Evolutionary conservation across 2,797 vertebrate genomes (phyloP).

Genomic region (Linurgus olivaceus): DNA sequence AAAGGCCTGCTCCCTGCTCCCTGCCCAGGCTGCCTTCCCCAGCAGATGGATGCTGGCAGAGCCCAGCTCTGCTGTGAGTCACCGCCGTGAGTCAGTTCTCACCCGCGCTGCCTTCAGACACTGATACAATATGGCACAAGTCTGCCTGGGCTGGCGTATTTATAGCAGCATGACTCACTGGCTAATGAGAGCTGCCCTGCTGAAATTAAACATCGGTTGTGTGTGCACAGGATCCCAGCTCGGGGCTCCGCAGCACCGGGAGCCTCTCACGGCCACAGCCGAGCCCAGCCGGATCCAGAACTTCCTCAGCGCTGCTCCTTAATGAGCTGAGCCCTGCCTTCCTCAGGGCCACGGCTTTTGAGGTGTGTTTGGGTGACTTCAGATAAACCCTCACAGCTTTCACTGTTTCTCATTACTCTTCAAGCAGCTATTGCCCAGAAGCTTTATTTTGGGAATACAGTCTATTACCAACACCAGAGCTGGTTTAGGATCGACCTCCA

Average conservation of each 20-base stretch:
- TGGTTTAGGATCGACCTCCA: neutral
- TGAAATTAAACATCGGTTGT: neutral
- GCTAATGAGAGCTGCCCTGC: neutral
- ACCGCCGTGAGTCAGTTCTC: conserved; percentile 37
- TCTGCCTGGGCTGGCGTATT: conserved; percentile 38
- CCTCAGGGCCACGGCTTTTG: neutral
- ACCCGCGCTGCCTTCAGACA: conserved; percentile 16
- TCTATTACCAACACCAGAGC: neutral
- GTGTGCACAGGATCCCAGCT: neutral
- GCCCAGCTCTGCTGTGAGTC: neutral
- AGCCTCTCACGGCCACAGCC: neutral
- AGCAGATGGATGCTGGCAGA: neutral
- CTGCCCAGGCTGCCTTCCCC: neutral
- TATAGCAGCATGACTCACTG: conserved; percentile 58
- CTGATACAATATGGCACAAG: conserved; percentile 43
- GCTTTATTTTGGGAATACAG: neutral
- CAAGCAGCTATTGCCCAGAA: neutral
- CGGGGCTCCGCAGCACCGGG: neutral
- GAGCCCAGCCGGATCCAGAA: neutral
- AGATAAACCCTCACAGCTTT: neutral
- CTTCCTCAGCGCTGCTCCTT: neutral
- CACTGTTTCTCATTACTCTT: neutral
- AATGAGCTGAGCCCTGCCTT: neutral
- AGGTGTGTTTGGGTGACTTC: neutral
- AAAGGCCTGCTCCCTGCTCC: neutral